Evolutionary conservation across 2,797 vertebrate species (phyloP).

Genomic region (Odontamblyopus lacepedii): DNA sequence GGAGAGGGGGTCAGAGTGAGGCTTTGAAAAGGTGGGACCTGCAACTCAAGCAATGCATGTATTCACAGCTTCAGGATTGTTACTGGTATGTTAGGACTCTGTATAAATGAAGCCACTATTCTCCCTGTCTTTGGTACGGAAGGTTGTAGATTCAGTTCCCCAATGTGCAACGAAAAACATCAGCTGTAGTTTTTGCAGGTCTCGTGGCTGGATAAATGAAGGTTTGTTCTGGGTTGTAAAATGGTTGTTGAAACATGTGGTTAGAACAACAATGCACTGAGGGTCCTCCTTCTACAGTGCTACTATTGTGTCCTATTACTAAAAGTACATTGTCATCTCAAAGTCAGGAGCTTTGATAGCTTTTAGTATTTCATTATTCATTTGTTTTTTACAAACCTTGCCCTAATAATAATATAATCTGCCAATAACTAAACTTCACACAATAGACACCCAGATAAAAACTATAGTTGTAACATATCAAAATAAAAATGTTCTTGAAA

Average conservation of each 20-base stretch:
- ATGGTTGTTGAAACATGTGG: not conserved
- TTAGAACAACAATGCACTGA: not conserved
- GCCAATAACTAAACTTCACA: too few species aligned
- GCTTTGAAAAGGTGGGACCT: constrained; percentile 26
- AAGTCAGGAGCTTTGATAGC: too few species aligned
- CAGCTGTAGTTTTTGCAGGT: not conserved
- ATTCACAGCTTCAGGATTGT: constrained; percentile 1
- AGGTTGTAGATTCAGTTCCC: not conserved
- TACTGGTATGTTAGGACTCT: not conserved
- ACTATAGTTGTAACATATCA: too few species aligned
- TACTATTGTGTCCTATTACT: too few species aligned
- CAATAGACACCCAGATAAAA: too few species aligned
- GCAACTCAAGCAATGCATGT: constrained; percentile 15
- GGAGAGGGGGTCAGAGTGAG: constrained; percentile 17
- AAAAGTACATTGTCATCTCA: too few species aligned
- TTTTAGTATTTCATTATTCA: too few species aligned
- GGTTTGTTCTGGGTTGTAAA: not conserved
- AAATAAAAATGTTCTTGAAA: too few species aligned
- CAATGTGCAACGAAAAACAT: not conserved
- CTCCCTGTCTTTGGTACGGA: not conserved
- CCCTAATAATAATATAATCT: too few species aligned
- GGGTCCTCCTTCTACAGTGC: too few species aligned
- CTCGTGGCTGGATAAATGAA: not conserved
- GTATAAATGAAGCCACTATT: not conserved
- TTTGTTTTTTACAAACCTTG: too few species aligned